phyloP scores from a whole-genome alignment of 2,113 vertebrate genomes.

The Onychostoma macrolepis region DNA sequence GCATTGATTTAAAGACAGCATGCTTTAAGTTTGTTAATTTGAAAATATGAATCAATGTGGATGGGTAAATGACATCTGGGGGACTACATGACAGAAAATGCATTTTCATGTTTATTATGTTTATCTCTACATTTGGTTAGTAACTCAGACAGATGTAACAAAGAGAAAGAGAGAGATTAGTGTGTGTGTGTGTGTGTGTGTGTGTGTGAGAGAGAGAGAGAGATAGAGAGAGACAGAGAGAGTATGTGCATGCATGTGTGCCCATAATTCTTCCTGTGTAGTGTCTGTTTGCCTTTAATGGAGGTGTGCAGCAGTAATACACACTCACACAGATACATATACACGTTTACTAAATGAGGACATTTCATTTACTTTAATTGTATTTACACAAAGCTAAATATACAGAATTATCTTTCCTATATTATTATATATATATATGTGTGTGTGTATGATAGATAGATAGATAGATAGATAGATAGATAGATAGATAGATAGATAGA shows the following conservation, averaged over 20 bases:
- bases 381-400: neutral
- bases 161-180: neutral
- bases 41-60: neutral
- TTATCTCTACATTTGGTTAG: neutral
- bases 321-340: neutral
- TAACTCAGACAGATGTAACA: neutral
- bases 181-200: neutral
- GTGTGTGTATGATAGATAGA: neutral
- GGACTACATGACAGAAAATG: neutral
- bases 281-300: neutral
- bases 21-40: neutral
- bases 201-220: neutral
- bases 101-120: neutral
- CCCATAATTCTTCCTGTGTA: neutral
- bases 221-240: neutral
- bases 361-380: neutral
- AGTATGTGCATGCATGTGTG: neutral
- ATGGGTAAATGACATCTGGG: neutral
- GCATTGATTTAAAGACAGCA: neutral
- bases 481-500: constrained; percentile 19
- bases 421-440: too few relatives aligned
- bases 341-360: neutral
- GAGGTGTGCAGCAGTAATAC: neutral
- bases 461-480: constrained; percentile 22
- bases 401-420: neutral